These are phyloP conservation scores for Austrolebias charrua DNA, from an alignment of 2,797 vertebrate genomes.

Conservation along the genomic window DNA sequence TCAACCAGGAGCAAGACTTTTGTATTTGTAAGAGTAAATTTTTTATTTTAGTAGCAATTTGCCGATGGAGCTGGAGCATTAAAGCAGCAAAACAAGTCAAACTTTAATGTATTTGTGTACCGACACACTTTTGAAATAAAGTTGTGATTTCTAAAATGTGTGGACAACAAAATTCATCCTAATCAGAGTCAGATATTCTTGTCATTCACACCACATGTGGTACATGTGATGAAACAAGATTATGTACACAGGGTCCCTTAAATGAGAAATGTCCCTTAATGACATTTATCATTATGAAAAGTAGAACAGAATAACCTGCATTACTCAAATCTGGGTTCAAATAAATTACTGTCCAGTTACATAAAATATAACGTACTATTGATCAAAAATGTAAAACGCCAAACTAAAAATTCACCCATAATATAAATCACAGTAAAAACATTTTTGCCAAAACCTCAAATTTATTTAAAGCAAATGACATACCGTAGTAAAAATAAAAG, in stretches of 20 bases:
- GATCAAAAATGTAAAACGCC: neutral
- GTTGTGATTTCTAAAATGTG: neutral
- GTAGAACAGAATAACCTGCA: no score
- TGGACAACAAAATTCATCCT: no score
- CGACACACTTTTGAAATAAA: neutral
- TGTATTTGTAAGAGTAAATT: neutral
- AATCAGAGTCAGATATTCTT: no score
- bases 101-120: neutral
- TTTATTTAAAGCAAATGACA: conserved; percentile 67
- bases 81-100: no score
- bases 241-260: no score
- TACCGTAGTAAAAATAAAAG: conserved; percentile 57
- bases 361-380: neutral
- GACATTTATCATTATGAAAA: neutral
- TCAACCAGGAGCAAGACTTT: neutral
- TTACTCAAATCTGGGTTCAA: no score
- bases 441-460: conserved; percentile 29
- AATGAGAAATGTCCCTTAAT: no score
- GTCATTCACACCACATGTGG: no score
- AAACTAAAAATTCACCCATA: neutral
- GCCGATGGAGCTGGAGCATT: no score
- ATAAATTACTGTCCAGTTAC: no score
- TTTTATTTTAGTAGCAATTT: neutral
- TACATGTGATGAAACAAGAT: no score
- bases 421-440: neutral